Percentiles rank a stretch among this genome's conserved stretches.
These are phyloP conservation scores for rat (Rattus norvegicus) DNA, from an alignment of 2,113 vertebrate species.

Conservation along the genomic window GRCr8 NC_086037.1:55644001-55644500, in stretches of 20 bases:
- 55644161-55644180: not conserved
- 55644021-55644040: not conserved
- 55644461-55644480: not conserved
- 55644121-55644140: conserved; percentile 31
- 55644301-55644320: not conserved
- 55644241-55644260: not conserved
- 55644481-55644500: not conserved
- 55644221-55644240: not conserved
- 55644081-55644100: not conserved
- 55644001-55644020: too few relatives aligned
- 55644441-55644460: not conserved
- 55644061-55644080: not conserved
- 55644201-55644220: not conserved
- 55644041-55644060: not conserved
- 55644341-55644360: not conserved
- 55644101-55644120: not conserved
- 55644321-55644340: not conserved
- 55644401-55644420: not conserved
- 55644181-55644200: not conserved
- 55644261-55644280: not conserved
- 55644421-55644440: not conserved
- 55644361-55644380: not conserved
- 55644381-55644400: not conserved
- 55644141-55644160: not conserved
- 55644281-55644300: not conserved